Evolutionary conservation across 2,113 vertebrate genomes (phyloP).

Genomic region (Carlito syrichta): DNA sequence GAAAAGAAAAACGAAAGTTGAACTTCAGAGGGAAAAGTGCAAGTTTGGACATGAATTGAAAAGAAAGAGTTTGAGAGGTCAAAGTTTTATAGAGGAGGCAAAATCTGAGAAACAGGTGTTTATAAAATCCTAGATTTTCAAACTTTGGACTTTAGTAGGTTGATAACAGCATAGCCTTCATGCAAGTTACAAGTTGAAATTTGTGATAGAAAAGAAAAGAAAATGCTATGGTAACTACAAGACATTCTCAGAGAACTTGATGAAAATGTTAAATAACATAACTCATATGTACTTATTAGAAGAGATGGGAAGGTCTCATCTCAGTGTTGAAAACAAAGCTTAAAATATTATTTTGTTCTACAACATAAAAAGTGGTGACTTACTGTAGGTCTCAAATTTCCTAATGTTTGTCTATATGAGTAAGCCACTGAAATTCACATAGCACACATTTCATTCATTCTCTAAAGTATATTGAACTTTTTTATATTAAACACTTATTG

Average conservation of each 20-base stretch:
- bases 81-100: neutral
- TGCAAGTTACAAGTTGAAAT: neutral
- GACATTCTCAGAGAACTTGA: neutral
- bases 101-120: neutral
- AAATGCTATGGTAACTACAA: neutral
- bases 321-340: conserved; percentile 1
- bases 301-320: neutral
- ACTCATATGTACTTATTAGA: neutral
- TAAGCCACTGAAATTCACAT: neutral
- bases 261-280: neutral
- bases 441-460: neutral
- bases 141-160: neutral
- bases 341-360: neutral
- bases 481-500: neutral
- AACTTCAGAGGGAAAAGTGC: neutral
- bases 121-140: neutral
- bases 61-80: neutral
- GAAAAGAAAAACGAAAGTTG: conserved; percentile 4
- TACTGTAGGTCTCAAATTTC: neutral
- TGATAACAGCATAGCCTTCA: neutral
- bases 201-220: neutral
- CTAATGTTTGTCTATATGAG: neutral
- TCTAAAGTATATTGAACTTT: neutral
- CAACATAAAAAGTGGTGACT: neutral
- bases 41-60: neutral